Evolutionary conservation across 2,888 invertebrate species (phyloP), one percentile per base, ranked within the genome.

Genomic region (Auanema freiburgensis): DNA sequence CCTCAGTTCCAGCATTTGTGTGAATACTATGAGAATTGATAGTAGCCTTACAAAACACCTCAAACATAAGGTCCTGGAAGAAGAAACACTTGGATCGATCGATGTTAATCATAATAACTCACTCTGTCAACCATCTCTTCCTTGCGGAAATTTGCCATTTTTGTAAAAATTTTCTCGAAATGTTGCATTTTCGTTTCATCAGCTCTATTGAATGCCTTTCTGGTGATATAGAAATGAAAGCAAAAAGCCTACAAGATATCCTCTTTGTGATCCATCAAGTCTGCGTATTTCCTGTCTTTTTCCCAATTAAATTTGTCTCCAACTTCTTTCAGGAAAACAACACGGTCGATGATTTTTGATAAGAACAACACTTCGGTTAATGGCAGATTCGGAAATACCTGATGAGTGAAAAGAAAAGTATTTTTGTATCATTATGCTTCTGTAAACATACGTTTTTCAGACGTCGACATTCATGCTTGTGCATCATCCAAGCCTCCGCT

Each of bases 21-120:
- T 81, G 80, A 42, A 83, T 76, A 43, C 75, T 75, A 63, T 83
- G 83, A 21, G 81, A 82, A 67, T 83, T 83, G 70, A 83, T 81
- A 16, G 78, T 69, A 1, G 71, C 65, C 60, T 75, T 77, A 66
- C 83, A 81, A 72, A 81, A 83, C 18, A 83, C 57, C 44, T 71
- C 65, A 57, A 78, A 78, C 57, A 79, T 77, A 14, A 59, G 43
- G 12, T 68, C 77, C 59, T 74, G n/a, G 40, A 62, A 12, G 12
- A 33, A 10, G 18, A 10, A 21, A 43, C 43, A 43, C 43, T 43
- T 43, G n/a, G 16, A 46, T 18, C 6, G 46, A 5, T 5, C 10
- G 46, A 3, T 5, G n/a, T 40, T 33, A 33, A n/a, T 1, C n/a
- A 41, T 0, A 23, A 14, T 18, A 18, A 18, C 57, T 51, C 3